A percentile compares a stretch with the other conserved stretches of the same genome.
These are phyloP conservation scores for Schizotus pectinicornis DNA, from an alignment of 2,888 invertebrate species.

Conservation along the genomic window DNA sequence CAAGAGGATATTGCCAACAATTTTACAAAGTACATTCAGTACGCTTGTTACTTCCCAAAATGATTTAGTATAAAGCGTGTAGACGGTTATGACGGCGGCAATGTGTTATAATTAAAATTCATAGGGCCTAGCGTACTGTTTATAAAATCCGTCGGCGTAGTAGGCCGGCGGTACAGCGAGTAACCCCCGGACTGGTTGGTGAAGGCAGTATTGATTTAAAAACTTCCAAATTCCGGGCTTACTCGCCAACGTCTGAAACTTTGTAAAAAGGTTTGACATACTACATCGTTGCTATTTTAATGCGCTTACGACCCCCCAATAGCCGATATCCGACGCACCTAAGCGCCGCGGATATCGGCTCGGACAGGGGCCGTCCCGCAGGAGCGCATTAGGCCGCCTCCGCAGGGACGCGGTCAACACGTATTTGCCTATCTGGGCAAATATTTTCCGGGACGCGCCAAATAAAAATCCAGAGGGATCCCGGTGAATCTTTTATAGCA, in stretches of 20 bases:
- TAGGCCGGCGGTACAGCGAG: conserved; percentile 21
- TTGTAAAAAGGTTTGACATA: conserved; percentile 43
- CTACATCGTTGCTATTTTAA: conserved; percentile 41
- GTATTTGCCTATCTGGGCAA: conserved; percentile 16
- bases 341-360: conserved; percentile 16
- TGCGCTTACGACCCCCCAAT: conserved; percentile 29
- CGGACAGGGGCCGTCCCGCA: conserved; percentile 17
- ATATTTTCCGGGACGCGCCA: conserved; percentile 6
- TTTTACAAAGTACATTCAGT: conserved; percentile 27
- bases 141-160: conserved; percentile 42
- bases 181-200: conserved; percentile 23
- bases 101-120: conserved; percentile 46
- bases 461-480: no score
- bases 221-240: conserved; percentile 48
- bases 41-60: conserved; percentile 29
- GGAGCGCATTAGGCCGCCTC: conserved; percentile 9
- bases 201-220: conserved; percentile 45
- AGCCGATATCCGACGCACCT: conserved; percentile 12
- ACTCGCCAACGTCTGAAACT: conserved; percentile 40
- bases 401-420: neutral
- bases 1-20: conserved; percentile 26
- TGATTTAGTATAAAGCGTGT: conserved; percentile 32
- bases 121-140: conserved; percentile 42
- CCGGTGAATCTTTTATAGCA: no score
- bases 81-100: conserved; percentile 30